Evolutionary conservation across 2,888 invertebrate species (phyloP).

Genomic region (Merodon equestris): DNA sequence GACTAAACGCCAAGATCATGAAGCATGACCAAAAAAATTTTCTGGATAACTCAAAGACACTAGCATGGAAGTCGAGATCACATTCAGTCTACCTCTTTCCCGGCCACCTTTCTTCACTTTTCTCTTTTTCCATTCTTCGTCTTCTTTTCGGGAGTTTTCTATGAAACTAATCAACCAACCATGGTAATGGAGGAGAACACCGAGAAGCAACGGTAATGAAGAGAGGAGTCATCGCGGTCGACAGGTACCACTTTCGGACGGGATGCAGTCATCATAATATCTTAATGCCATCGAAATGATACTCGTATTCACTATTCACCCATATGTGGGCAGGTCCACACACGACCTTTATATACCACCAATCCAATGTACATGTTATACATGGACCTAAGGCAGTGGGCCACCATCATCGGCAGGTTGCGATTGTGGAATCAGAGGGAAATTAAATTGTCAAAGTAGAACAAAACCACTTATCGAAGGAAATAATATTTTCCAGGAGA

Average conservation of each 20-base stretch:
- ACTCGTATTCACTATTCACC: conserved; percentile 14
- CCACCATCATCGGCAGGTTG: conserved; percentile 55
- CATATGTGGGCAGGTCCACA: conserved; percentile 15
- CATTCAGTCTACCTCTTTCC: too few species aligned
- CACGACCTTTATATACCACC: neutral
- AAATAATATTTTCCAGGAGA: conserved; percentile 53
- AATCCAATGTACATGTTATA: neutral
- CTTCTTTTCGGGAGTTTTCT: conserved; percentile 48
- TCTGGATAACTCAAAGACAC: conserved; percentile 60
- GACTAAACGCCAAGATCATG: conserved; percentile 75
- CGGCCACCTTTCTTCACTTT: too few species aligned
- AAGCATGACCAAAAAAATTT: conserved; percentile 66
- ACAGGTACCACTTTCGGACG: conserved; percentile 52
- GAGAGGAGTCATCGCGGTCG: conserved; percentile 35
- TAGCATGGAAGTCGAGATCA: conserved; percentile 7
- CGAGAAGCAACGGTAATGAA: conserved; percentile 45
- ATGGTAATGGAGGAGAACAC: conserved; percentile 41
- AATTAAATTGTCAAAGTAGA: conserved; percentile 56
- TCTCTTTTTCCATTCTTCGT: conserved; percentile 5
- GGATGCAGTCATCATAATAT: conserved; percentile 12
- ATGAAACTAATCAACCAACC: conserved; percentile 67
- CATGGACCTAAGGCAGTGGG: neutral
- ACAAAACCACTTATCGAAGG: conserved; percentile 66
- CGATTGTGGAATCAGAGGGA: conserved; percentile 21
- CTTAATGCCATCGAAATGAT: conserved; percentile 28